Evolutionary conservation across 2,113 vertebrate genomes (phyloP), one percentile per base, ranked within the genome.

Genomic region (Sylvia atricapilla): DNA sequence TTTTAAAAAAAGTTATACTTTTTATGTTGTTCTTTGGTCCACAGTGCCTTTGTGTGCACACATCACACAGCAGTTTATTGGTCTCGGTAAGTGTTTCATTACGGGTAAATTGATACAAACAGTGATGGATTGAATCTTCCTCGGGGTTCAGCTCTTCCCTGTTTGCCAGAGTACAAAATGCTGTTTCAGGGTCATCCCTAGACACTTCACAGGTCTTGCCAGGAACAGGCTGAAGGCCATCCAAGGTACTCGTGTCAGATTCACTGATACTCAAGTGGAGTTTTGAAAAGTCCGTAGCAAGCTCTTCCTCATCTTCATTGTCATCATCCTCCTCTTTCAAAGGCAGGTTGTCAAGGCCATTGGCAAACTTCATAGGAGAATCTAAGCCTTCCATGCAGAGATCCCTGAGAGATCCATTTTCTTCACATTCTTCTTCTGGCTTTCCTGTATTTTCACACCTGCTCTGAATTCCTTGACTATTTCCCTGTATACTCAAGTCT

Each of bases 61-160:
- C 97, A 85, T 99, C 98, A 97, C 99, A 99, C 31, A 99, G 98
- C 56, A 99, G 97, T 93, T 98, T 99, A 97, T 99, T 99, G 64
- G 97, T 98, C 82, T 98, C 98, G 0, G 95, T 98, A 58, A 99
- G 98, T 23, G 98, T 98, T 96, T 99, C 99, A 43, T 99, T 99
- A 39, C 98, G 98, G 25, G 99, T 99, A 89, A 99, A 99, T 75
- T 99, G 99, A 95, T 98, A 98, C 5, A 99, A 98, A 85, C 99
- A 99, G 22, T 99, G 98, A 66, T 98, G 94, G 46, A 99, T 93
- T 4, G 99, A 99, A 90, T 98, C 98, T 68, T 99, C 99, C 47
- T 98, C 98, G 2, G 89, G 94, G 69, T 96, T 98, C 18, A 98
- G 97, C 13, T 92, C 73, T n/a, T 95, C 96, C 91, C 99, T 98